Conservation (phyloP, 1,140 invertebrate species). For the Panagrolaimus sp. region DNA sequence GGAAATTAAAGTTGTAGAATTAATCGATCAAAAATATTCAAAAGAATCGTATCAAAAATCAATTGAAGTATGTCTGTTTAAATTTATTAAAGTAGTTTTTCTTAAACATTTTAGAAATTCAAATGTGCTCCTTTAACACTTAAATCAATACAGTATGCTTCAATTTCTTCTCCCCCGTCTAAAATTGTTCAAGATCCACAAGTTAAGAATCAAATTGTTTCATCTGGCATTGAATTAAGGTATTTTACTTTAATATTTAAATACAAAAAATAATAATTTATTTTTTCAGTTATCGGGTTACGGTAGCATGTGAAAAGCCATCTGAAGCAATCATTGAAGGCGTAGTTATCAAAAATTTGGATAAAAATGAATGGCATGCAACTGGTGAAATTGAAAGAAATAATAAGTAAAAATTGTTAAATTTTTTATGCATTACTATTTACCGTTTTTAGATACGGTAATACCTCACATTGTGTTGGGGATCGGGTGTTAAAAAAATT, state of each 20-base stretch:
- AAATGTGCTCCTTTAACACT: conserved; percentile 30
- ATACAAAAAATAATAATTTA: no score
- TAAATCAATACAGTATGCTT: conserved; percentile 25
- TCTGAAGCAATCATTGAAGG: conserved; percentile 40
- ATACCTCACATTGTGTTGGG: conserved; percentile 34
- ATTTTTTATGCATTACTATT: neutral
- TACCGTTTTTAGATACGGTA: conserved; percentile 38
- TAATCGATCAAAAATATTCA: neutral
- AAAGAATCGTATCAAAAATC: neutral
- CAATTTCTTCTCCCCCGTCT: conserved; percentile 31
- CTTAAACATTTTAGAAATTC: conserved; percentile 14
- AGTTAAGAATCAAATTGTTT: conserved; percentile 16
- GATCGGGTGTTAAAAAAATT: conserved; percentile 37
- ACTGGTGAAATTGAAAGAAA: conserved; percentile 44
- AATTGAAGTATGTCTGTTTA: neutral
- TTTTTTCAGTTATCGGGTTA: conserved; percentile 36
- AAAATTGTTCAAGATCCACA: conserved; percentile 39
- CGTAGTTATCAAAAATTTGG: conserved; percentile 30
- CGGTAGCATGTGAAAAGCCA: conserved; percentile 31
- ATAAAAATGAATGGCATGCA: conserved; percentile 25
- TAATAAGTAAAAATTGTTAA: conserved; percentile 35
- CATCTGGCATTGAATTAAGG: conserved; percentile 14
- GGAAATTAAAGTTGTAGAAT: conserved; percentile 11
- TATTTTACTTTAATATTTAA: neutral
- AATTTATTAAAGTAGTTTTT: no score